These are phyloP conservation scores for Nemotelus pantherinus DNA, from an alignment of 2,888 invertebrate species.

Conservation along the genomic window DNA sequence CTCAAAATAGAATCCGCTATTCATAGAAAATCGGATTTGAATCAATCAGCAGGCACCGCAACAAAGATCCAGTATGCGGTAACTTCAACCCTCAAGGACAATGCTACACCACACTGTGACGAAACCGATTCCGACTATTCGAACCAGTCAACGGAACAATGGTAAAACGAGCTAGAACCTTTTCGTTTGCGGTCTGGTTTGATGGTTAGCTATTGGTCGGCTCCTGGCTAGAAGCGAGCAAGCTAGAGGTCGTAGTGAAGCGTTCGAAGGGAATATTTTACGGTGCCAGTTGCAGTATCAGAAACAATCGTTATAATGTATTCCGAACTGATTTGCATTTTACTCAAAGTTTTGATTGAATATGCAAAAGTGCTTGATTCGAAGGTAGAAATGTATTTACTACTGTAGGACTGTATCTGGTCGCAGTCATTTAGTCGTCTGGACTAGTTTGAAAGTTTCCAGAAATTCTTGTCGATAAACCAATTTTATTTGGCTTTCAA, in stretches of 20 bases:
- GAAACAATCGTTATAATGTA: conserved; percentile 44
- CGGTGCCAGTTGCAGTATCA: conserved; percentile 40
- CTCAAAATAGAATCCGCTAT: conserved; percentile 38
- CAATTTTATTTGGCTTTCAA: too few species aligned
- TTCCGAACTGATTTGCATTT: conserved; percentile 51
- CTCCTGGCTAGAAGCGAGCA: conserved; percentile 8
- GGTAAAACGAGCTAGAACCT: conserved; percentile 24
- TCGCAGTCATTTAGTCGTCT: not conserved
- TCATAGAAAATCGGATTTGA: conserved; percentile 44
- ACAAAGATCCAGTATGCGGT: conserved; percentile 43
- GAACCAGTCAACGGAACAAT: not conserved
- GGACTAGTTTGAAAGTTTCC: not conserved
- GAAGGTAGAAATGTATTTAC: conserved; percentile 48
- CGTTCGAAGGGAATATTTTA: conserved; percentile 28
- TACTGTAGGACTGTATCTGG: not conserved
- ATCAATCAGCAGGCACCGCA: conserved; percentile 44
- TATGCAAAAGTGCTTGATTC: conserved; percentile 53
- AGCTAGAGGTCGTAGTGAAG: conserved; percentile 28
- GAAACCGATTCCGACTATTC: not conserved
- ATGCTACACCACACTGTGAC: conserved; percentile 13
- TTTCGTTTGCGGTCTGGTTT: conserved; percentile 24
- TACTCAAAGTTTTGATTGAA: conserved; percentile 53
- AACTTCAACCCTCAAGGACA: conserved; percentile 35
- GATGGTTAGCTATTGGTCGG: conserved; percentile 33
- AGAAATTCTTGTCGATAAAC: not conserved